Evolutionary conservation across 2,113 vertebrate genomes (phyloP), one percentile per base, ranked within the genome.

Genomic region (Phalacrocorax brasilianus): DNA sequence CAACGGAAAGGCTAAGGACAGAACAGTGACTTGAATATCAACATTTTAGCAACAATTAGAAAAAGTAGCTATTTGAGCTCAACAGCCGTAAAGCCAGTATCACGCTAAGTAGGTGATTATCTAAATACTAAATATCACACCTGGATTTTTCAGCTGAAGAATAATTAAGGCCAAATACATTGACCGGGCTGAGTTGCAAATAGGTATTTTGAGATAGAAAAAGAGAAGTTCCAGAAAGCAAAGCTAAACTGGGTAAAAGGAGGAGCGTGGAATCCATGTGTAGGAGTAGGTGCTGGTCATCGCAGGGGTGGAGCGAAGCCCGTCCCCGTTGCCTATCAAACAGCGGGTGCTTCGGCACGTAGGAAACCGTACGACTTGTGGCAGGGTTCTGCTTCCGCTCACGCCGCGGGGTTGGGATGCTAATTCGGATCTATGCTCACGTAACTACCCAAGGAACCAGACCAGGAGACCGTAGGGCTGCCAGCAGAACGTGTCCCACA

Each of bases 281-380:
- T 44, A 32, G 26, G 42, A 28, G 10, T 5, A 17, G 0, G 5
- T 16, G 3, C 22, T 0, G 4, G 32, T n/a, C 45, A 11, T 5
- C 35, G 3, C 56, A 33, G 44, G 32, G 20, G 50, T 9, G 28
- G 52, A 40, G 50, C 52, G 32, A 52, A 44, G 62, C 70, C 62
- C 2, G 2, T 28, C 42, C 42, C 70, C 12, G 1, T 3, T 30
- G 26, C 33, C 53, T 16, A 19, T 5, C 52, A 4, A 28, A 26
- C 7, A 32, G 50, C 1, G 4, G 68, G 13, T 6, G 30, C 53
- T 16, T 49, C 1, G 1, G 40, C 23, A 18, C 1, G 6, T 12
- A 62, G 47, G 15, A 63, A 47, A 17, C 49, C n/a, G 6, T 3
- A 14, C 0, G 2, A 10, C n/a, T 42, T 13, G n/a, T 1, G 4